A percentile compares a stretch with the other conserved stretches of the same genome.
These are phyloP conservation scores for Avahi laniger DNA, from an alignment of 2,797 vertebrate genomes.

Conservation along the genomic window DNA sequence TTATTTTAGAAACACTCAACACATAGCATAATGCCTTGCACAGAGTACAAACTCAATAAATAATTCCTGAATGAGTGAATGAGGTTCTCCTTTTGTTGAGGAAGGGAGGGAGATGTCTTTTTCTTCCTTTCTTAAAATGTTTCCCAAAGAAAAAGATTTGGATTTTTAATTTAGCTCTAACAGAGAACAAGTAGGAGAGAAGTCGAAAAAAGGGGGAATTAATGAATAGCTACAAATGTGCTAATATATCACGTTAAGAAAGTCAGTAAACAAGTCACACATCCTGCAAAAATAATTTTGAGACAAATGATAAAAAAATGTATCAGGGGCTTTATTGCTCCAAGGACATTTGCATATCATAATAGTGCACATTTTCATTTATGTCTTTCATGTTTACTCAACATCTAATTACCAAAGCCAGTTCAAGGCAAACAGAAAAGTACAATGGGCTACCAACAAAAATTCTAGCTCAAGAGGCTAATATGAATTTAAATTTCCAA, in stretches of 20 bases:
- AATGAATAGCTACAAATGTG: constrained; percentile 4
- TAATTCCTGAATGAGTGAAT: neutral
- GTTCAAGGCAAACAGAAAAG: constrained; percentile 14
- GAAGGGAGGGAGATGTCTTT: neutral
- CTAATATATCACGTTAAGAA: neutral
- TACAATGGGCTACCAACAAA: neutral
- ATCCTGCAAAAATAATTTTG: constrained; percentile 3
- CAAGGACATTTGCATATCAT: neutral
- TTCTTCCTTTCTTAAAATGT: neutral
- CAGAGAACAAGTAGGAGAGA: neutral
- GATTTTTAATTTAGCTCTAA: constrained; percentile 34
- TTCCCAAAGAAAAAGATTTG: neutral
- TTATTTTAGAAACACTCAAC: constrained; percentile 45
- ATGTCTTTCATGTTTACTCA: constrained; percentile 34
- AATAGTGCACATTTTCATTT: neutral
- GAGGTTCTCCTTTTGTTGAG: constrained; percentile 6
- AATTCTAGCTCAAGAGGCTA: neutral
- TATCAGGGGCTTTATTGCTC: neutral
- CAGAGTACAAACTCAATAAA: neutral
- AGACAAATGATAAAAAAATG: neutral
- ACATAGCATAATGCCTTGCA: neutral
- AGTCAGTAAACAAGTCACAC: constrained; percentile 18
- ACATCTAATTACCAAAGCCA: constrained; percentile 24
- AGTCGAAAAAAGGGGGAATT: constrained; percentile 16
- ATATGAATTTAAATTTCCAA: constrained; percentile 45